Conservation (phyloP, 2,888 invertebrate species). For the Philhelius pedissequus region DNA sequence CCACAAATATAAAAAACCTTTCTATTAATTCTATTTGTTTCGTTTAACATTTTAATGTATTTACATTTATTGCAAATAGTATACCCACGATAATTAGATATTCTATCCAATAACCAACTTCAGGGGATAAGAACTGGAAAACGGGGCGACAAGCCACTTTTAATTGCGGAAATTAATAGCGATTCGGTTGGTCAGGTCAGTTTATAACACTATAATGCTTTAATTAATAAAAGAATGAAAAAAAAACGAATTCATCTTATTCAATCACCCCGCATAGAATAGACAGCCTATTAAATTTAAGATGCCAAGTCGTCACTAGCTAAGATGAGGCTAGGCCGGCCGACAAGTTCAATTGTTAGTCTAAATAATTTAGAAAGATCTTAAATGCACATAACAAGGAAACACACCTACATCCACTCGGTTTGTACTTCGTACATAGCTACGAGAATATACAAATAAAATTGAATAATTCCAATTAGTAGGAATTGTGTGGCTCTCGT, state of each 20-base stretch:
- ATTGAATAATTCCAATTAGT: constrained; percentile 42
- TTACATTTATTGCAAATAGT: constrained; percentile 10
- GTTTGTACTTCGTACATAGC: background rate
- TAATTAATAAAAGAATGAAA: constrained; percentile 17
- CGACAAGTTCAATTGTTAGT: constrained; percentile 26
- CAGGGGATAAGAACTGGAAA: background rate
- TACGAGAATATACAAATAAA: no score
- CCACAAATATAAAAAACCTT: no score
- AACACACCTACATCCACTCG: background rate
- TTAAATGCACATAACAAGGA: background rate
- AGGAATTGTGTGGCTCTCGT: background rate
- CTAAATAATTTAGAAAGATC: constrained; percentile 38
- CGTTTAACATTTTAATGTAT: no score
- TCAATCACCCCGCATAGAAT: constrained; percentile 24
- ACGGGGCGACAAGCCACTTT: background rate
- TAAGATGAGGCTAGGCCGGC: constrained; percentile 31
- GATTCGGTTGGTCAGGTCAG: constrained; percentile 20
- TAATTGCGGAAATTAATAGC: constrained; percentile 15
- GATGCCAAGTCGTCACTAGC: background rate
- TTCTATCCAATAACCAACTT: constrained; percentile 4
- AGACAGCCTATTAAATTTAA: constrained; percentile 6
- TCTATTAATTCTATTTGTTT: background rate
- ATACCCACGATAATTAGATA: constrained; percentile 35
- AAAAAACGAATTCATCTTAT: constrained; percentile 41
- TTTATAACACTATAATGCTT: constrained; percentile 3